Conservation (phyloP, 2,113 vertebrate genomes). For the Vidua macroura region DNA sequence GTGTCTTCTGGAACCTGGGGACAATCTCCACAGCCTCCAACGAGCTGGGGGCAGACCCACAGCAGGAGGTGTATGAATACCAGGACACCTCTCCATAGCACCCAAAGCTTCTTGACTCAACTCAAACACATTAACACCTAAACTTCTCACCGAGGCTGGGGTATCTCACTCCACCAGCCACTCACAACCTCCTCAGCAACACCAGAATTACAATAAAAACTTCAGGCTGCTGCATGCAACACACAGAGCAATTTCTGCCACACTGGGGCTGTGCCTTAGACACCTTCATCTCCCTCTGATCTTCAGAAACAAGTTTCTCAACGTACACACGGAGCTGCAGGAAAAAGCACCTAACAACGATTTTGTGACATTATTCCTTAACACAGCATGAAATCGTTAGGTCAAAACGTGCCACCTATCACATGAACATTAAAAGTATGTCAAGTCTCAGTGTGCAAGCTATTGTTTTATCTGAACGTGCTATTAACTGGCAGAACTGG, state of each 20-base stretch:
- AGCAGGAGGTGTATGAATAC: not conserved
- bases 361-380: constrained; percentile 57
- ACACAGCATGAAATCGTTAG: constrained; percentile 59
- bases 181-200: not conserved
- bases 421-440: constrained; percentile 67
- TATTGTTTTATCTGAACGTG: constrained; percentile 65
- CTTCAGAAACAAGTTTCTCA: constrained; percentile 20
- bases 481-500: constrained; percentile 58
- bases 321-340: not conserved
- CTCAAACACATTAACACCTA: not conserved
- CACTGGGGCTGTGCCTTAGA: not conserved
- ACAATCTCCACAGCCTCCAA: not conserved
- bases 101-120: not conserved
- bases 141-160: not conserved
- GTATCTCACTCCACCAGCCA: not conserved
- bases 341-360: constrained; percentile 48
- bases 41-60: rapidly evolving
- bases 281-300: constrained; percentile 47
- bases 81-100: not conserved
- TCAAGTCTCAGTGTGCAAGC: constrained; percentile 60
- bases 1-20: not conserved
- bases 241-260: not conserved
- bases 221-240: not conserved
- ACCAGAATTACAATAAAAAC: not conserved
- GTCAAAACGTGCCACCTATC: constrained; percentile 66